These are phyloP conservation scores for Paracyclopina nana DNA, from an alignment of 1,140 invertebrate genomes.

Conservation along the genomic window DNA sequence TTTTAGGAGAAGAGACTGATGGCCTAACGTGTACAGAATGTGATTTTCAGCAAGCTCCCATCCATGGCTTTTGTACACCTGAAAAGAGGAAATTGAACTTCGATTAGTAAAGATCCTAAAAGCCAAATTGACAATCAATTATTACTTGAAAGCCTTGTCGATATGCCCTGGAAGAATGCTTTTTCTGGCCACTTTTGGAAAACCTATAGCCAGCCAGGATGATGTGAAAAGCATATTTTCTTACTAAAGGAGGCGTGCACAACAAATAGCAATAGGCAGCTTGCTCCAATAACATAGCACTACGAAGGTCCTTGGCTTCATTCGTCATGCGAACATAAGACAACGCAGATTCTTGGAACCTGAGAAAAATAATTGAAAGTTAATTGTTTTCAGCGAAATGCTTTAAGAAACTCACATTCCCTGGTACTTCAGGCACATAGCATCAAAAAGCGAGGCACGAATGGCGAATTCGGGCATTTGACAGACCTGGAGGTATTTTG, in stretches of 20 bases:
- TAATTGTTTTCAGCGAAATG: neutral
- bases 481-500: constrained; percentile 68
- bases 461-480: constrained; percentile 74
- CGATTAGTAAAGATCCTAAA: neutral
- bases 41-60: constrained; percentile 87
- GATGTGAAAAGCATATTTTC: constrained; percentile 94
- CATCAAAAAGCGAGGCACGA: constrained; percentile 62
- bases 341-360: constrained; percentile 57
- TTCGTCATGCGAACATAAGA: constrained; percentile 84
- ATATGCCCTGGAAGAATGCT: constrained; percentile 75
- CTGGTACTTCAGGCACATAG: constrained; percentile 56
- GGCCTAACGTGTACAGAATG: constrained; percentile 77
- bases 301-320: constrained; percentile 35
- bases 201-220: constrained; percentile 80
- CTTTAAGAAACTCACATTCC: constrained; percentile 33
- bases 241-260: constrained; percentile 47
- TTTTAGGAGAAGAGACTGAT: constrained; percentile 59
- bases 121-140: no score
- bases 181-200: constrained; percentile 67
- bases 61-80: constrained; percentile 54
- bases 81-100: no score
- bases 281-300: constrained; percentile 62
- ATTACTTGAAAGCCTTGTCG: constrained; percentile 68
- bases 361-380: neutral
- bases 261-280: constrained; percentile 76